A percentile compares a stretch with the other conserved stretches of the same genome.
These are phyloP conservation scores for Adineta ricciae DNA, from an alignment of 2,888 invertebrate species.

Conservation along the genomic window DNA sequence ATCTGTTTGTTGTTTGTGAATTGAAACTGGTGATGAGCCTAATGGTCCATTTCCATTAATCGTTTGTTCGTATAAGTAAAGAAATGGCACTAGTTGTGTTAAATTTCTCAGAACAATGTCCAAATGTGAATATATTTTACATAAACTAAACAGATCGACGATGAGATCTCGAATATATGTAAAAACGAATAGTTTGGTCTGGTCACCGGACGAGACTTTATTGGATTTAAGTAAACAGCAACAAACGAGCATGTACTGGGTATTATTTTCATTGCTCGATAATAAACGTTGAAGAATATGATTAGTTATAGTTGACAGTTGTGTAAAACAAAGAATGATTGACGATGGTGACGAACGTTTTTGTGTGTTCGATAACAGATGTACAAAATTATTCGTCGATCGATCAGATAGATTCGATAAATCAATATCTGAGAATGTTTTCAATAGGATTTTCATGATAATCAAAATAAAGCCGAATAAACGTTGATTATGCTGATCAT, in stretches of 20 bases:
- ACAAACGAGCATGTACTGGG: neutral
- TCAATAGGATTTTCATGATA: neutral
- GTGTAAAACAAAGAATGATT: neutral
- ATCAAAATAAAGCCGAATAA: neutral
- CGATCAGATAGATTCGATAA: neutral
- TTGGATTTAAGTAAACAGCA: neutral
- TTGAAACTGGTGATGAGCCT: neutral
- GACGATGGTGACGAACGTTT: neutral
- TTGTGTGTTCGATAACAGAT: neutral
- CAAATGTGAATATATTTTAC: slow-evolving; percentile 2
- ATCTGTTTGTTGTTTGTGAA: neutral
- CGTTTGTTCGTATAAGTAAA: neutral
- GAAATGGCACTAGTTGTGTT: neutral
- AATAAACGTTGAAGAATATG: neutral
- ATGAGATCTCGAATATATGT: neutral
- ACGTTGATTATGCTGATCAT: neutral
- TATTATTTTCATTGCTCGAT: neutral
- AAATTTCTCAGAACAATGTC: neutral
- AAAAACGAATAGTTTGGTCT: neutral
- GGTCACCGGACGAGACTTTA: neutral
- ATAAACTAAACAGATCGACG: neutral
- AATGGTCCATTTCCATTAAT: neutral
- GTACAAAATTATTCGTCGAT: neutral
- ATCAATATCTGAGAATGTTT: neutral
- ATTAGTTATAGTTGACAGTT: neutral